phyloP scores from a whole-genome alignment of 2,113 vertebrate genomes.

The Lampris megalopsis region DNA sequence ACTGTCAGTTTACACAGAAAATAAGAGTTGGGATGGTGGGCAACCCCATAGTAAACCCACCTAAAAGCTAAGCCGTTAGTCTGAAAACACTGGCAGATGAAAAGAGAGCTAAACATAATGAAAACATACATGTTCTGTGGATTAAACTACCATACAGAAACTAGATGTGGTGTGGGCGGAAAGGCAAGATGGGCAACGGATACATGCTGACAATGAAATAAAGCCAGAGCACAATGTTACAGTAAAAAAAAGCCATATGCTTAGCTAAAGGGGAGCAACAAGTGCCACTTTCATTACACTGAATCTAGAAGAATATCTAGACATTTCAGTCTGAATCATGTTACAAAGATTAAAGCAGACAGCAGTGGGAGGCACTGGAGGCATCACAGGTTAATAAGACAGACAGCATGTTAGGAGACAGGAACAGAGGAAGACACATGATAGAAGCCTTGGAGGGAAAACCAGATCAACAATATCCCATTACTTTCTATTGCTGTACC shows the following conservation, averaged over 20 bases:
- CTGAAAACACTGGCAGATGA: constrained; percentile 16
- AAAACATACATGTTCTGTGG: constrained; percentile 2
- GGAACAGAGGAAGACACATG: background rate
- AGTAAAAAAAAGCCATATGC: constrained; percentile 7
- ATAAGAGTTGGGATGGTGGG: background rate
- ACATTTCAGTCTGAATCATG: constrained; percentile 13
- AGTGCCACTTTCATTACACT: background rate
- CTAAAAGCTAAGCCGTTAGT: constrained; percentile 25
- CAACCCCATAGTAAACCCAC: background rate
- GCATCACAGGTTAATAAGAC: background rate
- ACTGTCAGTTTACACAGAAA: background rate
- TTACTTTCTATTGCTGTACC: constrained; percentile 3
- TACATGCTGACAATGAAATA: constrained; percentile 28
- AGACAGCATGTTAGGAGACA: background rate
- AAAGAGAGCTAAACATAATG: constrained; percentile 8
- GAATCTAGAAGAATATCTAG: constrained; percentile 3
- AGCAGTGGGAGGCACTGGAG: background rate
- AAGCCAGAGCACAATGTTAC: constrained; percentile 14
- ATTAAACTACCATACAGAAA: constrained; percentile 2
- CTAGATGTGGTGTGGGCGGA: background rate
- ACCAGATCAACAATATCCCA: background rate
- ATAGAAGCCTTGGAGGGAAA: background rate
- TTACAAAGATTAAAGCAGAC: constrained; percentile 19
- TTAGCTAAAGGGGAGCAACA: constrained; percentile 29
- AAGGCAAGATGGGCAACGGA: constrained; percentile 16